phyloP scores from a whole-genome alignment of 2,113 vertebrate species.

The Chinchilla lanigera region DNA sequence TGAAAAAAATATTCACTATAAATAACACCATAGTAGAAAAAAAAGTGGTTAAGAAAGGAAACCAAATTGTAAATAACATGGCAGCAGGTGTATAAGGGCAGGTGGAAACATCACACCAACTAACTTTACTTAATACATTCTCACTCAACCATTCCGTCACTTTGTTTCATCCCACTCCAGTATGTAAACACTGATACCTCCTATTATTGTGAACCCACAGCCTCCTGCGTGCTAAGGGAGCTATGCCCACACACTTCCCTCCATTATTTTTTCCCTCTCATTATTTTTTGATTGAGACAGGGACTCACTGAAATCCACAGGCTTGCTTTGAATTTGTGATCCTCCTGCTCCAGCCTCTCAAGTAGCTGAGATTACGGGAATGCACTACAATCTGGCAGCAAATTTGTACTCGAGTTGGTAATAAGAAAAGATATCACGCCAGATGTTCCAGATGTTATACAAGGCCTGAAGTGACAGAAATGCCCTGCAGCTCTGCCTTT shows the following conservation, averaged over 20 bases:
- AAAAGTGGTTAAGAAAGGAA: background rate
- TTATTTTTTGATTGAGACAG: background rate
- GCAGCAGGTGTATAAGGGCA: background rate
- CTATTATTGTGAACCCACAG: background rate
- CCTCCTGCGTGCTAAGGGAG: background rate
- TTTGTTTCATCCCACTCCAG: background rate
- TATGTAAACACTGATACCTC: background rate
- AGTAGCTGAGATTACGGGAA: background rate
- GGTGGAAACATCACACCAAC: background rate
- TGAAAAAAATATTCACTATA: background rate
- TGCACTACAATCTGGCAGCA: background rate
- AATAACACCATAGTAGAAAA: background rate
- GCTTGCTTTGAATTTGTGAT: background rate
- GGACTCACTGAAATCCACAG: background rate
- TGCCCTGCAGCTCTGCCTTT: background rate
- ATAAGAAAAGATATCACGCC: background rate
- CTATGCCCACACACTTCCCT: background rate
- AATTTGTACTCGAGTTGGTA: background rate
- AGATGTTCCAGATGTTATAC: background rate
- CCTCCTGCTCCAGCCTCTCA: background rate
- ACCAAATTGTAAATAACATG: background rate
- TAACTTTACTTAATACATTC: background rate
- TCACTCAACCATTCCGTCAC: background rate
- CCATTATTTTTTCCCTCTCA: background rate
- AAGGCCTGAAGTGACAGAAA: background rate